Percentiles rank a stretch among this genome's conserved stretches.
Evolutionary conservation across 1,140 invertebrate species (phyloP).

Genomic region (Bilobella aurantiaca): DNA sequence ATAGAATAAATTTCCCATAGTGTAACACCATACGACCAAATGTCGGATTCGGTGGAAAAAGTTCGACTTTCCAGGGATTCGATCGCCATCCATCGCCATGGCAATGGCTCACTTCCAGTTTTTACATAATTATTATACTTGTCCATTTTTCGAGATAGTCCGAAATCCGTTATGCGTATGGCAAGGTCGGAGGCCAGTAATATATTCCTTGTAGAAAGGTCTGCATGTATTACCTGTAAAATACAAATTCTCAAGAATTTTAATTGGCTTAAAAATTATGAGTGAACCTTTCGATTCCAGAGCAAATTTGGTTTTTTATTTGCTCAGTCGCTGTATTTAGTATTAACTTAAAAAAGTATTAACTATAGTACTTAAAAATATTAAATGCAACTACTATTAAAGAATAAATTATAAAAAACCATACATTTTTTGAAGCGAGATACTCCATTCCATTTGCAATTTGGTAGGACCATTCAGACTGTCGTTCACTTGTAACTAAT

Average conservation of each 20-base stretch:
- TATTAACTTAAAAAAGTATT: no score
- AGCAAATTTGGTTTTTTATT: no score
- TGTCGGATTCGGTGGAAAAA: constrained; percentile 43
- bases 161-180: constrained; percentile 42
- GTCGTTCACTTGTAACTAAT: not conserved
- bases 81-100: constrained; percentile 46
- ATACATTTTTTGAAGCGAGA: constrained; percentile 7
- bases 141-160: constrained; percentile 37
- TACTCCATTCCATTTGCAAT: constrained; percentile 15
- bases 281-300: no score
- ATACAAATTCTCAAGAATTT: not conserved
- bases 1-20: constrained; percentile 43
- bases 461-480: not conserved
- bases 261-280: not conserved
- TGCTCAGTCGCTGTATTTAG: no score
- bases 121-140: constrained; percentile 12
- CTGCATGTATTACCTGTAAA: constrained; percentile 18
- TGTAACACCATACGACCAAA: constrained; percentile 45
- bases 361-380: no score
- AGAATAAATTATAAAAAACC: not conserved
- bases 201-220: constrained; percentile 21
- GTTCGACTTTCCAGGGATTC: constrained; percentile 42
- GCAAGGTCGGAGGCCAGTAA: constrained; percentile 3
- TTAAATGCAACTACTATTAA: no score
- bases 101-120: constrained; percentile 33